Conservation (phyloP, 1,140 invertebrate species). For the Cotesia vestalis region DNA sequence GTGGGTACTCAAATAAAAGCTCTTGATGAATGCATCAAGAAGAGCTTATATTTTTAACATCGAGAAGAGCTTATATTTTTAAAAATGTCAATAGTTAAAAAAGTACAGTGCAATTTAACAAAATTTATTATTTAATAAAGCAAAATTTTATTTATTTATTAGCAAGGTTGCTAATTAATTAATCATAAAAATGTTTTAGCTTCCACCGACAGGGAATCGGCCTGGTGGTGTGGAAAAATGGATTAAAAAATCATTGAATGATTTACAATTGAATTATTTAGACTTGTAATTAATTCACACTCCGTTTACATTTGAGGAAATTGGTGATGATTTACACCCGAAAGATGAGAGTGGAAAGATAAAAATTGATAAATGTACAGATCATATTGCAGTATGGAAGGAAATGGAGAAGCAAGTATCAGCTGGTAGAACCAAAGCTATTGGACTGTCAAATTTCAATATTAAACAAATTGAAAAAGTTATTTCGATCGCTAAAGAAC, state of each 20-base stretch:
- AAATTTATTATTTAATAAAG: no score
- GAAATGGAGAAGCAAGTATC: constrained; percentile 76
- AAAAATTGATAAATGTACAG: constrained; percentile 71
- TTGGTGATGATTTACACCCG: constrained; percentile 65
- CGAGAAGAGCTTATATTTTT: no score
- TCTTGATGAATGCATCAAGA: no score
- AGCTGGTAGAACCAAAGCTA: constrained; percentile 71
- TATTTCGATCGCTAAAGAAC: constrained; percentile 68
- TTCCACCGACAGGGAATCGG: constrained; percentile 63
- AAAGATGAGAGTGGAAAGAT: constrained; percentile 70
- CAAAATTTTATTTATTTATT: constrained; percentile 11
- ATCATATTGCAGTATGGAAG: constrained; percentile 78
- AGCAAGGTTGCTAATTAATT: not conserved
- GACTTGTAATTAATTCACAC: constrained; percentile 77
- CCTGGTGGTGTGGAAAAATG: constrained; percentile 69
- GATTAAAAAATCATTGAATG: constrained; percentile 69
- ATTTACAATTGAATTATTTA: constrained; percentile 72
- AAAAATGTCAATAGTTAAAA: no score
- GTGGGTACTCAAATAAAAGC: no score
- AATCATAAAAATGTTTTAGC: constrained; percentile 40
- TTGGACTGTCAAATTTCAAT: constrained; percentile 86
- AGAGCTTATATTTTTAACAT: no score
- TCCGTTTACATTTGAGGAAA: constrained; percentile 73
- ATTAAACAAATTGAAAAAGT: constrained; percentile 73
- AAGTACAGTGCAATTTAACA: no score